These are phyloP conservation scores for Drosophila mojavensis DNA, from an alignment of 1,140 invertebrate genomes.

Conservation along the genomic window DNA sequence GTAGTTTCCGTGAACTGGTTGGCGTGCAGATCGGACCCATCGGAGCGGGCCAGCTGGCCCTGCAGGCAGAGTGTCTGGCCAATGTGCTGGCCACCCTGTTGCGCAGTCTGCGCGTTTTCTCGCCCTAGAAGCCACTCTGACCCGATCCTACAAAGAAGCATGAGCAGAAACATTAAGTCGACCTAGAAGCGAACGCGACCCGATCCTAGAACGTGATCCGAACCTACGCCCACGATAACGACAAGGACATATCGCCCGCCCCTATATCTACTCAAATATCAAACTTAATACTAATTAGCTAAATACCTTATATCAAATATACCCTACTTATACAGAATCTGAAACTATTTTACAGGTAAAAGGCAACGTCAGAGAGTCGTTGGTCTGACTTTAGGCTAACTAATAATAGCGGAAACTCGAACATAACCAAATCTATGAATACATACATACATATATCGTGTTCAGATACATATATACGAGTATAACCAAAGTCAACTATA, in stretches of 20 bases:
- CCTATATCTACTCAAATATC: conserved; percentile 54
- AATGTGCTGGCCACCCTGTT: conserved; percentile 92
- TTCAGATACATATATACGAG: conserved; percentile 7
- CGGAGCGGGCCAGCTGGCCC: conserved; percentile 87
- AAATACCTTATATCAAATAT: conserved; percentile 44
- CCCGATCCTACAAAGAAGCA: conserved; percentile 13
- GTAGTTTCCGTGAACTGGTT: conserved; percentile 89
- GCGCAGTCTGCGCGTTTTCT: conserved; percentile 92
- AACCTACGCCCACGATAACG: too few species aligned
- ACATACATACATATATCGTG: conserved; percentile 1
- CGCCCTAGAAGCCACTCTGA: conserved; percentile 85
- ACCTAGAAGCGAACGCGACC: not conserved
- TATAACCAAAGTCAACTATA: conserved; percentile 26
- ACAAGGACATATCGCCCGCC: conserved; percentile 46
- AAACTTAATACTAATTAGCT: conserved; percentile 12
- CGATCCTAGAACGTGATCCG: not conserved
- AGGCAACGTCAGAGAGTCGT: conserved; percentile 68
- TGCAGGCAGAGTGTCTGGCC: conserved; percentile 91
- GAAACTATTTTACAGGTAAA: conserved; percentile 77
- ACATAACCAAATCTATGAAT: conserved; percentile 29
- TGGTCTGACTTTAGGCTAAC: conserved; percentile 60
- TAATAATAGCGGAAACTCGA: conserved; percentile 37
- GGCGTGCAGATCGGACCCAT: conserved; percentile 86
- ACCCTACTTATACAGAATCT: conserved; percentile 28
- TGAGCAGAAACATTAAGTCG: conserved; percentile 4